These are phyloP conservation scores for Abscondita cerata DNA, from an alignment of 2,888 invertebrate genomes.

Conservation along the genomic window DNA sequence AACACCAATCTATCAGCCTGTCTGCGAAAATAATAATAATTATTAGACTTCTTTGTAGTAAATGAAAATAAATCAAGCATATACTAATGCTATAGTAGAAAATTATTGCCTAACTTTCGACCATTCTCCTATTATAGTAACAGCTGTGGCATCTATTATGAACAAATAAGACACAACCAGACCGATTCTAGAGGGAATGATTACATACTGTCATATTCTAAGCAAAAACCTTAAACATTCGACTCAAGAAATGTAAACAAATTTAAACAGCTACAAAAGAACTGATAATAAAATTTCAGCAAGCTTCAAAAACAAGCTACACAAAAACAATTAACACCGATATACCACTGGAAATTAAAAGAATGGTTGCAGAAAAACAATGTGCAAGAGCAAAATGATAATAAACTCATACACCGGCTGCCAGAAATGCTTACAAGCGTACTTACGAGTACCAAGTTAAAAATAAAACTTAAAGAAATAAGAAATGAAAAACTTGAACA, in stretches of 20 bases:
- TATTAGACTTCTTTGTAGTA: too few species aligned
- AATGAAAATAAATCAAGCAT: too few species aligned
- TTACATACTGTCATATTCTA: too few species aligned
- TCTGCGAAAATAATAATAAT: too few species aligned
- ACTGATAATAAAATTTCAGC: neutral
- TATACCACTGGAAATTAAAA: conserved; percentile 5
- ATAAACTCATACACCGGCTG: neutral
- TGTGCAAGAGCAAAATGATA: conserved; percentile 2
- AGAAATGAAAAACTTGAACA: conserved; percentile 4
- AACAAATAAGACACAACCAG: too few species aligned
- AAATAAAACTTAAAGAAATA: conserved; percentile 1
- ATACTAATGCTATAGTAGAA: too few species aligned
- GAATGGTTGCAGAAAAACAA: conserved; percentile 1
- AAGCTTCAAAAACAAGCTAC: conserved; percentile 2
- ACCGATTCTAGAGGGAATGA: too few species aligned
- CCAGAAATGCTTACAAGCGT: conserved; percentile 1
- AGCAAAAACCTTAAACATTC: conserved; percentile 3
- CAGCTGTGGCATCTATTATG: too few species aligned
- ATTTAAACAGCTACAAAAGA: neutral
- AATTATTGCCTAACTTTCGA: too few species aligned
- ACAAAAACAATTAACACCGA: conserved; percentile 4
- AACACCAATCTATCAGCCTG: too few species aligned
- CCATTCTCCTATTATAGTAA: too few species aligned
- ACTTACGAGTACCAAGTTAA: too few species aligned
- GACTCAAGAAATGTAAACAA: neutral